Evolutionary conservation across 2,113 vertebrate species (phyloP), one percentile per base, ranked within the genome.

Genomic region (Jacana jacana): DNA sequence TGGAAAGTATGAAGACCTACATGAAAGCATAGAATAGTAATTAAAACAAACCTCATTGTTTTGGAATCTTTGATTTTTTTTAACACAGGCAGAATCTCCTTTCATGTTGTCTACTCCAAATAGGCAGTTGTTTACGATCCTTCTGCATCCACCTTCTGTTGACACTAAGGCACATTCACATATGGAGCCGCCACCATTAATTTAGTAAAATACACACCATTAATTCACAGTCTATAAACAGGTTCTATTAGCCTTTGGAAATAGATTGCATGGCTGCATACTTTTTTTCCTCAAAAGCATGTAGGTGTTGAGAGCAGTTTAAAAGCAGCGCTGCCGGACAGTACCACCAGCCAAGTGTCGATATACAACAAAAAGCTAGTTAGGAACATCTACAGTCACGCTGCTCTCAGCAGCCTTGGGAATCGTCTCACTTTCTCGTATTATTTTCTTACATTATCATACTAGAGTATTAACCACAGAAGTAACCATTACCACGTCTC

Each of bases 81-180:
- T 55, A 17, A 30, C 0, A 1, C 6, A 77, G 35, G 17, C 22
- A 64, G 13, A 35, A 44, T 46, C 42, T 71, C 10, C 57, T 79
- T 48, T 72, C 39, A 14, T 3, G 16, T 1, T 35, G 44, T 27
- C 13, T 55, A 4, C 35, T 81, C 17, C 35, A 81, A 31, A 51
- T 0, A 63, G 14, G 9, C 19, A 54, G 16, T 6, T 20, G 13
- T 2, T 4, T 33, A 33, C 0, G 1, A 39, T 11, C 11, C 37
- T 58, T 51, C 25, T 7, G 33, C 8, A 51, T 3, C 4, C 17
- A 30, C 22, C 25, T 69, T 60, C 61, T 17, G 14, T 1, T n/a
- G 60, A 78, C 20, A 25, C 12, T 10, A 30, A 37, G 0, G 6
- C 7, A 55, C 40, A 44, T 7, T 14, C 11, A 37, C 44, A 11